These are phyloP conservation scores for Lindbergichthys nudifrons DNA, from an alignment of 2,797 vertebrate genomes.

Conservation along the genomic window DNA sequence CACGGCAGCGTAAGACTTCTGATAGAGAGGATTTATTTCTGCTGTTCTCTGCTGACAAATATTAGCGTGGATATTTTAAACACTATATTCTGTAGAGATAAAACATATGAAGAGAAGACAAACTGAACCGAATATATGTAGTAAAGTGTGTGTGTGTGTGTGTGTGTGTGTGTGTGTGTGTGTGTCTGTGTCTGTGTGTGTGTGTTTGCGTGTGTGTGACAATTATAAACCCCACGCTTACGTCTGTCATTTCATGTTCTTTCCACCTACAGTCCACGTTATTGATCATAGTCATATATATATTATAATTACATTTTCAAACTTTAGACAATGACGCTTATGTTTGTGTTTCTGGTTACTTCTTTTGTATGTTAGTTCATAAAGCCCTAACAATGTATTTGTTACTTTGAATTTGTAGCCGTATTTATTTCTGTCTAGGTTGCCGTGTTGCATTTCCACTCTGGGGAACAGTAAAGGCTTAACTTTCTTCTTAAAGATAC, in stretches of 20 bases:
- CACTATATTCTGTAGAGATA: neutral
- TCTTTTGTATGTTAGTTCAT: neutral
- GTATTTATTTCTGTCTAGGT: neutral
- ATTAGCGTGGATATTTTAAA: neutral
- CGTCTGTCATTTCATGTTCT: too few relatives aligned
- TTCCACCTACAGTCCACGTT: too few relatives aligned
- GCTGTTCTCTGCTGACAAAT: neutral
- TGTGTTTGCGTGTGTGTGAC: too few relatives aligned
- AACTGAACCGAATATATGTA: neutral
- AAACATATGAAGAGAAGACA: neutral
- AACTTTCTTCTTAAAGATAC: neutral
- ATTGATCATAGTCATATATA: too few relatives aligned
- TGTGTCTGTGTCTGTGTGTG: too few relatives aligned
- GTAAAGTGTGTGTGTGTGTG: neutral
- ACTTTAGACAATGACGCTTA: neutral
- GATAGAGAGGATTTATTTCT: neutral
- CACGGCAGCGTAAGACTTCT: neutral
- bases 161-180: too few relatives aligned
- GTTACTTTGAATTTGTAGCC: neutral
- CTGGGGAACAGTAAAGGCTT: accelerated
- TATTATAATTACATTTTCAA: too few relatives aligned
- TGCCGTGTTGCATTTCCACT: neutral
- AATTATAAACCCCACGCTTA: too few relatives aligned
- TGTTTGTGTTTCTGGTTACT: neutral
- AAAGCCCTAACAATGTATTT: neutral